phyloP scores from a whole-genome alignment of 2,888 invertebrate species.

The Hololepta plana region DNA sequence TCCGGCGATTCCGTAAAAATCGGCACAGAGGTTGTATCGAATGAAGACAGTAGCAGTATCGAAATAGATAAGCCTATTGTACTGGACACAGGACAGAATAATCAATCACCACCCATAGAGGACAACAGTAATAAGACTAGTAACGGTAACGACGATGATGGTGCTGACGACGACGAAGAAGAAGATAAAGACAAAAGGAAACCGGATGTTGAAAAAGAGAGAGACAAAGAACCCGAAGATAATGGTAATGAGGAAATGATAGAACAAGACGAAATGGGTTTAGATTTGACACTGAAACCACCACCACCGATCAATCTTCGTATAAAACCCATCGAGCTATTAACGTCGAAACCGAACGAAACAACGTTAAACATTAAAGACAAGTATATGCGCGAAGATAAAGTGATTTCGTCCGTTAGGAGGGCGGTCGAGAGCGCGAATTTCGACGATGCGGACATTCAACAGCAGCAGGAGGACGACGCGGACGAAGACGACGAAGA shows the following conservation, averaged over 20 bases:
- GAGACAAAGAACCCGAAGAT: slow-evolving; percentile 13
- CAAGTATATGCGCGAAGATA: no score
- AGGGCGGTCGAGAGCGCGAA: no score
- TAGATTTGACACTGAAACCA: no score
- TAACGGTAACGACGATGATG: slow-evolving; percentile 8
- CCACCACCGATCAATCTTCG: no score
- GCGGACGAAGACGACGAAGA: no score
- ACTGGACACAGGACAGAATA: slow-evolving; percentile 33
- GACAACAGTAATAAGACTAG: slow-evolving; percentile 1
- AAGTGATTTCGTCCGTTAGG: no score
- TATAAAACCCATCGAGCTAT: no score
- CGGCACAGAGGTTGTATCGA: slow-evolving; percentile 36
- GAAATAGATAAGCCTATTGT: slow-evolving; percentile 35
- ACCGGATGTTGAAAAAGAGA: slow-evolving; percentile 6
- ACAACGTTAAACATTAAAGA: no score
- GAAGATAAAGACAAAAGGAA: slow-evolving; percentile 8
- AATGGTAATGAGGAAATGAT: slow-evolving; percentile 41
- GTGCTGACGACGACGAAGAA: slow-evolving; percentile 5
- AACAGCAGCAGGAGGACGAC: no score
- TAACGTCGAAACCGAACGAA: no score
- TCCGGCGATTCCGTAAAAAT: slow-evolving; percentile 46
- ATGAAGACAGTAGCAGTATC: slow-evolving; percentile 46
- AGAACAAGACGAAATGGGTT: no score
- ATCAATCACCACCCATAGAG: slow-evolving; percentile 1
- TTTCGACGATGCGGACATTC: no score